Conservation (phyloP, 2,113 vertebrate species). For the Toxotes jaculatrix region DNA sequence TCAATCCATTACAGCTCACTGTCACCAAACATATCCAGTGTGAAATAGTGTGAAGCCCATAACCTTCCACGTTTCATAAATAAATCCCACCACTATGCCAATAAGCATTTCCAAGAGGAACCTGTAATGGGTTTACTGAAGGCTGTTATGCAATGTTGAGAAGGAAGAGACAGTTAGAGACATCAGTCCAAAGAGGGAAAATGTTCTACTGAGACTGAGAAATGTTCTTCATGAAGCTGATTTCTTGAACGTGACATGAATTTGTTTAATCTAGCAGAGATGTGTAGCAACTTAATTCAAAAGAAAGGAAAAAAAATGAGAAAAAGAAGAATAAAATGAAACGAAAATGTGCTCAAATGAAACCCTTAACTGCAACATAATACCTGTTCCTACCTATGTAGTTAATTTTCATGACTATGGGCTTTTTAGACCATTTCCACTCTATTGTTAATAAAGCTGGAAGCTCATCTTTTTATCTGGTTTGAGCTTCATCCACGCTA, state of each 20-base stretch:
- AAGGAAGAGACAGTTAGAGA: conserved; percentile 27
- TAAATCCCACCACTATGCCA: conserved; percentile 52
- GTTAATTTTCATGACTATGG: background rate
- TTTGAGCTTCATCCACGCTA: background rate
- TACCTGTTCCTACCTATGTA: background rate
- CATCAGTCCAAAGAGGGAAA: background rate
- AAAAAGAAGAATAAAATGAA: background rate
- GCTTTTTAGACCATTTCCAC: background rate
- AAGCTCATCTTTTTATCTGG: background rate
- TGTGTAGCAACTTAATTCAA: conserved; percentile 16
- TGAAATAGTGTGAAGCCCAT: conserved; percentile 62
- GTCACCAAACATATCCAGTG: conserved; percentile 72
- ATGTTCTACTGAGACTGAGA: conserved; percentile 3
- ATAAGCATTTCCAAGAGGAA: conserved; percentile 39
- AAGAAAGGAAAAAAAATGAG: background rate
- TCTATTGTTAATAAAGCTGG: background rate
- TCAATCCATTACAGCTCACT: conserved; percentile 63
- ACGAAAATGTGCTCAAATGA: background rate
- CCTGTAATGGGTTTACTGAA: conserved; percentile 52
- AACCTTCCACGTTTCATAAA: conserved; percentile 49
- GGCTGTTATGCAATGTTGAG: conserved; percentile 26
- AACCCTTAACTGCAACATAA: background rate
- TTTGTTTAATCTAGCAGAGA: conserved; percentile 20
- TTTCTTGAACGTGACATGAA: background rate
- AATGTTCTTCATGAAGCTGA: background rate